These are phyloP conservation scores for Drosophila pseudoananassae DNA, from an alignment of 1,140 invertebrate genomes.

Conservation along the genomic window DNA sequence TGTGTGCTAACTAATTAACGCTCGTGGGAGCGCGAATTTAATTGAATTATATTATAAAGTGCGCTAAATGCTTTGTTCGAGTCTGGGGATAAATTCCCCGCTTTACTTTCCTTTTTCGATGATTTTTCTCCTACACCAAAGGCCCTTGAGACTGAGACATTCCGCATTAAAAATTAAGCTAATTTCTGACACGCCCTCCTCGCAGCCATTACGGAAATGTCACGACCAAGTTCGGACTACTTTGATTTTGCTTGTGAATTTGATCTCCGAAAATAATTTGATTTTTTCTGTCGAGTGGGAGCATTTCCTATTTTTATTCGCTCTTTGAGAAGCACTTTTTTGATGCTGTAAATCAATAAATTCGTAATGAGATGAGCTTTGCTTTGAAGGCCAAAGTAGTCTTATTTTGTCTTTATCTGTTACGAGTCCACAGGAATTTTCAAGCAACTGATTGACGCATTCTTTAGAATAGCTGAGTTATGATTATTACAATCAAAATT, in stretches of 20 bases:
- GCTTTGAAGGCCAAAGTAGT: background rate
- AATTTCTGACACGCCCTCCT: slow-evolving; percentile 22
- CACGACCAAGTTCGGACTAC: slow-evolving; percentile 47
- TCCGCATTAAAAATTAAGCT: slow-evolving; percentile 52
- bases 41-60: slow-evolving; percentile 33
- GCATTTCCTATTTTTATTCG: slow-evolving; percentile 11
- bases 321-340: slow-evolving; percentile 10
- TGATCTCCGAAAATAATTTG: slow-evolving; percentile 42
- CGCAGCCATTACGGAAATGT: slow-evolving; percentile 41
- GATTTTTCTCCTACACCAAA: slow-evolving; percentile 8
- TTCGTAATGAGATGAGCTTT: background rate
- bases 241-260: slow-evolving; percentile 42
- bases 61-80: slow-evolving; percentile 7
- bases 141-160: slow-evolving; percentile 26
- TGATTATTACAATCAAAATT: too few relatives aligned
- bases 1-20: slow-evolving; percentile 23
- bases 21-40: slow-evolving; percentile 8
- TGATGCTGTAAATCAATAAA: slow-evolving; percentile 31
- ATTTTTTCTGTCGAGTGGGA: slow-evolving; percentile 33
- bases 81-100: background rate
- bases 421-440: too few relatives aligned
- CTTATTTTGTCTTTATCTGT: background rate
- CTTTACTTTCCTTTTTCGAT: background rate
- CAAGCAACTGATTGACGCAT: background rate
- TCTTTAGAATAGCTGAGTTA: background rate